Evolutionary conservation across 2,888 invertebrate species (phyloP), one percentile per base, ranked within the genome.

Genomic region (Drosophila limbata): DNA sequence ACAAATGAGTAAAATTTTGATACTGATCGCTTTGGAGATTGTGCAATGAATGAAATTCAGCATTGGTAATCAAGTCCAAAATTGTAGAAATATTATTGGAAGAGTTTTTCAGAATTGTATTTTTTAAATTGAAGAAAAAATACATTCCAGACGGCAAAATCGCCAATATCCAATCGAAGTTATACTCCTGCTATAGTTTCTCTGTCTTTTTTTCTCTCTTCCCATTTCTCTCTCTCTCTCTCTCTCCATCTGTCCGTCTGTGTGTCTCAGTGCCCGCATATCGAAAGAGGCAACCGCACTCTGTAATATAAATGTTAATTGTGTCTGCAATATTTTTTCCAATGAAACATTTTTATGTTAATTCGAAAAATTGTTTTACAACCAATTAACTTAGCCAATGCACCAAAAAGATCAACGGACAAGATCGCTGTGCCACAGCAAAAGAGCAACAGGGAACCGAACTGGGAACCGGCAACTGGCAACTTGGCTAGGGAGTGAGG

Each of bases 381-480:
- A 87, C 84, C 88, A 91, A 91, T 91, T 91, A 91, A 90, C 87
- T 83, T 86, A 78, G 88, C 83, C 91, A 90, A 91, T 90, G 88
- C 80, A 81, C 81, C 87, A 88, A 82, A 89, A 90, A 90, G 91
- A 90, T 91, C 88, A 87, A 81, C 84, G 81, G 81, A 89, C 88
- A 86, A 88, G 90, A 90, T 90, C 87, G 47, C 48, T 81, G 47
- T 50, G 45, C 42, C 61, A 60, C 60, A 52, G 44, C 28, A 39
- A 60, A 59, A 17, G 68, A 60, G 52, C 40, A 45, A 72, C 39
- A 52, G 42, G 57, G 59, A 63, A 48, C 19, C 19, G 47, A 25
- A 25, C 25, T 25, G 25, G 17, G 47, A 25, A 25, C 25, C 6
- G 25, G 17, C 52, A 62, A n/a, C 64, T 50, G 48, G 37, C n/a